Evolutionary conservation across 2,113 vertebrate genomes (phyloP).

Genomic region (Canis aureus): DNA sequence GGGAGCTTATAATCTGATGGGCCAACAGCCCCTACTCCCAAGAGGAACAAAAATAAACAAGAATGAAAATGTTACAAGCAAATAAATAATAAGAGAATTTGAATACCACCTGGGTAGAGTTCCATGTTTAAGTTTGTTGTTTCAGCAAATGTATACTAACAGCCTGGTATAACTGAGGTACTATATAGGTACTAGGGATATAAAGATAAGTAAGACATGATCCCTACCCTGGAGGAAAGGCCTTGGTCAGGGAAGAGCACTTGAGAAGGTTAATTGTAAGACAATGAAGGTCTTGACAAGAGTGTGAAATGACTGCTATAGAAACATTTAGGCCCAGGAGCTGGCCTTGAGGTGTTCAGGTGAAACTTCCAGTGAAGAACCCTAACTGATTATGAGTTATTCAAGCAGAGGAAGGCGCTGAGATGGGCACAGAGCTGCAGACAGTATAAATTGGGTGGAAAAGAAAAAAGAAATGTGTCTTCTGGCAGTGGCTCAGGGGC

Average conservation of each 20-base stretch:
- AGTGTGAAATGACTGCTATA: not conserved
- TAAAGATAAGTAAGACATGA: conserved; percentile 63
- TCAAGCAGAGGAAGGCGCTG: not conserved
- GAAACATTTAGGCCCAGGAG: not conserved
- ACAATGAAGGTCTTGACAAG: not conserved
- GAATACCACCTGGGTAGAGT: not conserved
- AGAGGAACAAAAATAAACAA: conserved; percentile 27
- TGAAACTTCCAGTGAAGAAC: not conserved
- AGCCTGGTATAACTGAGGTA: not conserved
- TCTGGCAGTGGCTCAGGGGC: not conserved
- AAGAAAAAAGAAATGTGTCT: not conserved
- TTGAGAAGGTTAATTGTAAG: not conserved
- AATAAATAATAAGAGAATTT: not conserved
- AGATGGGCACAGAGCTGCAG: not conserved
- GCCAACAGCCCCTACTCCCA: not conserved
- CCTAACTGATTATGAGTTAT: not conserved
- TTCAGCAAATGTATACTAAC: not conserved
- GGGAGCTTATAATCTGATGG: not conserved
- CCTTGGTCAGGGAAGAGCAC: not conserved
- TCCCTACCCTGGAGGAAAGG: not conserved
- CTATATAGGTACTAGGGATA: not conserved
- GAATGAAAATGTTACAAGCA: not conserved
- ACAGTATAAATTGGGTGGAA: not conserved
- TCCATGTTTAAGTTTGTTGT: not conserved
- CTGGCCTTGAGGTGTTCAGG: not conserved